These are phyloP conservation scores for Daboia siamensis DNA, from an alignment of 2,113 vertebrate species.

Conservation along the genomic window DNA sequence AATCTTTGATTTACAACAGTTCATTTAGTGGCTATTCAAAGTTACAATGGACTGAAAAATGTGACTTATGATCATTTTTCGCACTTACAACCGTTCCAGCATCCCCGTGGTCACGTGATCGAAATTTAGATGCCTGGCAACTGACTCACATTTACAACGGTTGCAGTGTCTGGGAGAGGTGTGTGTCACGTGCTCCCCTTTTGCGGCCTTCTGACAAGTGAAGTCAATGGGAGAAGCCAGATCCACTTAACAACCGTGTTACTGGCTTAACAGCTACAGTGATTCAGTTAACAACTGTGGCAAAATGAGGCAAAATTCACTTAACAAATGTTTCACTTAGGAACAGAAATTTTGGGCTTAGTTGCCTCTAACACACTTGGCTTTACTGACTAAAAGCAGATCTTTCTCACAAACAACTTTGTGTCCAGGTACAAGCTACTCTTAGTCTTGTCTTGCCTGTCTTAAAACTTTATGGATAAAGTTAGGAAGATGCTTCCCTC, in stretches of 20 bases:
- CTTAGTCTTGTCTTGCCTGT: not conserved
- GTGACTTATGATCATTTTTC: not conserved
- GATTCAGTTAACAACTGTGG: not conserved
- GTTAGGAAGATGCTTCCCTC: not conserved
- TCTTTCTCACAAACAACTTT: not conserved
- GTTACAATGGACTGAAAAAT: not conserved
- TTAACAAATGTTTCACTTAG: not conserved
- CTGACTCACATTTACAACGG: too few species aligned
- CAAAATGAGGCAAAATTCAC: not conserved
- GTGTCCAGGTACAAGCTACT: not conserved
- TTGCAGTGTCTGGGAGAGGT: too few species aligned
- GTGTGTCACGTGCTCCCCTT: too few species aligned
- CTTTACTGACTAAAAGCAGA: not conserved
- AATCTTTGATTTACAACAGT: not conserved
- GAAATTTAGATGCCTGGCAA: too few species aligned
- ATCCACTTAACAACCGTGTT: not conserved
- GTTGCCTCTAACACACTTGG: not conserved
- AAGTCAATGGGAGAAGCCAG: not conserved
- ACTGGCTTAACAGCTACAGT: not conserved
- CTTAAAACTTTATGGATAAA: not conserved
- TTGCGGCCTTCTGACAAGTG: too few species aligned
- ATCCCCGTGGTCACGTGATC: too few species aligned
- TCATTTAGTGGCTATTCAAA: not conserved
- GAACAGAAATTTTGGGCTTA: not conserved
- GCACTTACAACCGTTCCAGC: not conserved